A percentile compares a stretch with the other conserved stretches of the same genome.
Conservation (phyloP, 2,888 invertebrate species). For the Synanthedon vespiformis region DNA sequence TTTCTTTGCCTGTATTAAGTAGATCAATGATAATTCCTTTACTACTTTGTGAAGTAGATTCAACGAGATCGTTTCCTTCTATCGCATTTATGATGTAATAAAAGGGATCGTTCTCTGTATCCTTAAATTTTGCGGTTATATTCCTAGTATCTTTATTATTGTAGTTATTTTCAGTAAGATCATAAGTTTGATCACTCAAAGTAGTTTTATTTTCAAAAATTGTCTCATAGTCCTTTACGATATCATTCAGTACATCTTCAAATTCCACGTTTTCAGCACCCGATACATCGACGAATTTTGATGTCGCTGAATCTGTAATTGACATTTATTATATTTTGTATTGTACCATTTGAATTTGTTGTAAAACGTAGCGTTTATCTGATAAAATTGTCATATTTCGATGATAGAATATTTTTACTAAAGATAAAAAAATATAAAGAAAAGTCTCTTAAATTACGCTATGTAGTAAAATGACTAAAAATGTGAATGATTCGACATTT, state of each 20-base stretch:
- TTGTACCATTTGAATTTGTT: background rate
- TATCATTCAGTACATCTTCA: constrained; percentile 28
- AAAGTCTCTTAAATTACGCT: too few relatives aligned
- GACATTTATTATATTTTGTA: background rate
- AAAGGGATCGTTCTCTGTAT: background rate
- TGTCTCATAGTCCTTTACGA: constrained; percentile 14
- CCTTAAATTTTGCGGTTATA: background rate
- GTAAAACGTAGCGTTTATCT: too few relatives aligned
- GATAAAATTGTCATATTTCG: too few relatives aligned
- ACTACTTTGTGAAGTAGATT: background rate
- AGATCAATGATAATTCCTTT: constrained; percentile 20
- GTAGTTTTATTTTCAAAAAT: background rate
- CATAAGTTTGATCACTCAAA: background rate
- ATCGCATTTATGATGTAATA: background rate
- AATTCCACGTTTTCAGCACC: constrained; percentile 23
- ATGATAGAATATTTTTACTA: too few relatives aligned
- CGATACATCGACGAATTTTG: background rate
- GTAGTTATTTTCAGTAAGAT: background rate
- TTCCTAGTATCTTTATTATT: background rate
- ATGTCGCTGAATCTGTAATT: background rate
- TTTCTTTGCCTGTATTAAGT: constrained; percentile 9
- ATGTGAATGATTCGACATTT: too few relatives aligned
- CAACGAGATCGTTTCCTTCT: constrained; percentile 3
- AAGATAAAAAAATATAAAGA: too few relatives aligned
- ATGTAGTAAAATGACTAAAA: too few relatives aligned